Percentiles rank a stretch among this genome's conserved stretches.
phyloP scores from a whole-genome alignment of 2,113 vertebrate species.

The Myotis lucifugus region DNA sequence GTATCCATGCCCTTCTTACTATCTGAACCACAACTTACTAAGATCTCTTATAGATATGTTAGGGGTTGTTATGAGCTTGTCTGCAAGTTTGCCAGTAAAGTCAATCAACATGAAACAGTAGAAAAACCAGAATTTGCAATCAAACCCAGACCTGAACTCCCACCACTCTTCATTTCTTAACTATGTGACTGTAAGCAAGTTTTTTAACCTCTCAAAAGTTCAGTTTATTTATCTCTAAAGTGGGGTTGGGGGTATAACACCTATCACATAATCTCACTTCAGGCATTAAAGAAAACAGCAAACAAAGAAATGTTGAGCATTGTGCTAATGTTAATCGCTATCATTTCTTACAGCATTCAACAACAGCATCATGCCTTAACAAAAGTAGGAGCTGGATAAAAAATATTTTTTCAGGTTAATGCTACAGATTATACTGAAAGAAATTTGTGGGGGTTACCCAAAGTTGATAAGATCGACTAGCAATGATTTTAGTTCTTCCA shows the following conservation, averaged over 20 bases:
- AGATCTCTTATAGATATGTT: background rate
- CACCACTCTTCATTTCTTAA: background rate
- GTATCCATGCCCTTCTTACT: background rate
- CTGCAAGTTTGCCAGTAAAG: background rate
- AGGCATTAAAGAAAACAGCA: background rate
- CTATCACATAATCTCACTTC: background rate
- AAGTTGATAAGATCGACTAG: constrained; percentile 23
- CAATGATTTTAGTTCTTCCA: background rate
- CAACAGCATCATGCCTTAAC: background rate
- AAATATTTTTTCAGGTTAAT: constrained; percentile 25
- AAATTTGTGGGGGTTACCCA: background rate
- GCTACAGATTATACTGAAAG: background rate
- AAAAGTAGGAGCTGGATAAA: background rate
- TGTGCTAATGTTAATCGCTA: background rate
- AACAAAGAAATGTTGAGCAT: background rate
- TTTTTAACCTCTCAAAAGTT: background rate
- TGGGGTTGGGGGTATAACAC: background rate
- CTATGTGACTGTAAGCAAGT: background rate
- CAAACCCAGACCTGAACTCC: background rate
- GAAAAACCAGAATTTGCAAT: background rate
- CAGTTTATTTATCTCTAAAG: background rate
- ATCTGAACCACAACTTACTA: background rate
- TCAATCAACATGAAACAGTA: background rate
- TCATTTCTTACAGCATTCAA: background rate
- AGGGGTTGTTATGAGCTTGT: background rate